Percentiles rank a stretch among this genome's conserved stretches.
Evolutionary conservation across 2,797 vertebrate species (phyloP).

Genomic region (Galagoides demidoff): DNA sequence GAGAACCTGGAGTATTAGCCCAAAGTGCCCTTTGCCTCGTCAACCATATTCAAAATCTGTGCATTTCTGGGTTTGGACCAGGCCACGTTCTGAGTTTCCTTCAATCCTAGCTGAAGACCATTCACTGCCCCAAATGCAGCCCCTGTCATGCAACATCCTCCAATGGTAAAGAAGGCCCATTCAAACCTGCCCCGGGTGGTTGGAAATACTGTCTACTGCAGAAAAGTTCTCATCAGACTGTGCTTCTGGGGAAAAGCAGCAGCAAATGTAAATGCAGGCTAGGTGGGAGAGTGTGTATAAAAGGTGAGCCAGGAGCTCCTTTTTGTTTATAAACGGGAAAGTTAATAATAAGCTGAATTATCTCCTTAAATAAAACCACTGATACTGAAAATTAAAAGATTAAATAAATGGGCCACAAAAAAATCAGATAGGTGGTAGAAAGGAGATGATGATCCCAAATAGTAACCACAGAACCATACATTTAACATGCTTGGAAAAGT

Average conservation of each 20-base stretch:
- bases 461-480: conserved; percentile 39
- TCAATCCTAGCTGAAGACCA: too few relatives aligned
- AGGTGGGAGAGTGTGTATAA: background rate
- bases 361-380: conserved; percentile 40
- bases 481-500: background rate
- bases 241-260: background rate
- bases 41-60: too few relatives aligned
- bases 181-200: too few relatives aligned
- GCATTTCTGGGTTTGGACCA: too few relatives aligned
- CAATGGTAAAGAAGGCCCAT: too few relatives aligned
- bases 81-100: too few relatives aligned
- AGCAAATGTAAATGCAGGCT: background rate
- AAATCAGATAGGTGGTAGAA: background rate
- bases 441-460: conserved; percentile 1
- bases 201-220: background rate
- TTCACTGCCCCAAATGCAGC: too few relatives aligned
- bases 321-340: background rate
- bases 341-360: conserved; percentile 24
- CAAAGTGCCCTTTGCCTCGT: too few relatives aligned
- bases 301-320: background rate
- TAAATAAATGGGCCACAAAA: conserved; percentile 14
- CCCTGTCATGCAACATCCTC: too few relatives aligned
- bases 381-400: conserved; percentile 4
- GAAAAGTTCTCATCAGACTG: background rate
- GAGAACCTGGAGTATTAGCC: background rate